phyloP scores from a whole-genome alignment of 2,888 invertebrate species.

The Helicoverpa assulta region DNA sequence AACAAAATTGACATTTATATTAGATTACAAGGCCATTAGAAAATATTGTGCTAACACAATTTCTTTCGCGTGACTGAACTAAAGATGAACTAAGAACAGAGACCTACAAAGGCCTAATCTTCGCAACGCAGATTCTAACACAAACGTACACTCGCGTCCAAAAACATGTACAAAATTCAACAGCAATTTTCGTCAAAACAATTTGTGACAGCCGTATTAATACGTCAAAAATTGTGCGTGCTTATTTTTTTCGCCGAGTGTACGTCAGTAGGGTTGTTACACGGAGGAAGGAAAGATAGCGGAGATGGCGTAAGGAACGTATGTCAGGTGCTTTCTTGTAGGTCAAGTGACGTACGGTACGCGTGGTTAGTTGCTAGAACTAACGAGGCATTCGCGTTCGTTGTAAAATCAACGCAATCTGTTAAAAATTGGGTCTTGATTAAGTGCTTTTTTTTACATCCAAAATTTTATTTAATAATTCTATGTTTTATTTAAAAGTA shows the following conservation, averaged over 20 bases:
- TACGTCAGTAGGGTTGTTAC: constrained; percentile 2
- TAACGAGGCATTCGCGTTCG: too few species aligned
- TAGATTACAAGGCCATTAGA: background rate
- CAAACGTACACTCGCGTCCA: background rate
- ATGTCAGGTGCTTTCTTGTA: too few species aligned
- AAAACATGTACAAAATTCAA: background rate
- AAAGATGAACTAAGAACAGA: background rate
- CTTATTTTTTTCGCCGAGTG: background rate
- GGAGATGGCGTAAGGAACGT: too few species aligned
- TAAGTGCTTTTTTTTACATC: too few species aligned
- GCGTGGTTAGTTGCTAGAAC: too few species aligned
- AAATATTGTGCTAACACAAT: background rate
- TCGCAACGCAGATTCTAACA: background rate
- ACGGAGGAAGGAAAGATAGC: background rate
- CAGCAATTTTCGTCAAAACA: background rate
- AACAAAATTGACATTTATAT: background rate
- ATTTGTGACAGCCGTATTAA: constrained; percentile 1
- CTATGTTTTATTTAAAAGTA: too few species aligned
- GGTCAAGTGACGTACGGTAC: too few species aligned
- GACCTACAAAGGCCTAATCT: background rate
- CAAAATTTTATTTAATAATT: too few species aligned
- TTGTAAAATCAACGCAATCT: too few species aligned
- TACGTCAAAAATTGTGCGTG: background rate
- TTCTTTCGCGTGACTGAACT: background rate
- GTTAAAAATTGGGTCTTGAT: too few species aligned